Evolutionary conservation across 2,888 invertebrate genomes (phyloP).

Genomic region (Rosalia funebris): DNA sequence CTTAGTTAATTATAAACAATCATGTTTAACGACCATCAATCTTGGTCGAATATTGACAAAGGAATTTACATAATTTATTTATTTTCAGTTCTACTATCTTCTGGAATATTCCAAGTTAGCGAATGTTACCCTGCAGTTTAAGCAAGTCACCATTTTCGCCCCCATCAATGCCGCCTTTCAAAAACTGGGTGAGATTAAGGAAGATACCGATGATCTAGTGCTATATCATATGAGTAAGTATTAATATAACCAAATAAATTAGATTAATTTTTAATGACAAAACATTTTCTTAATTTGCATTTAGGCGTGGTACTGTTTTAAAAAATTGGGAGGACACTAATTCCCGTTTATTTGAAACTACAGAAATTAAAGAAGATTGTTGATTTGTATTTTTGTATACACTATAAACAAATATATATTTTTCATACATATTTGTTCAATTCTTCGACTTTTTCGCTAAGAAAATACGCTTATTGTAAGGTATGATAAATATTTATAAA

Average conservation of each 20-base stretch:
- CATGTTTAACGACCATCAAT: no score
- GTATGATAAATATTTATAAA: no score
- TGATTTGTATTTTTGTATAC: no score
- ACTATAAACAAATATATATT: no score
- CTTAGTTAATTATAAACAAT: no score
- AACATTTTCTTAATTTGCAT: no score
- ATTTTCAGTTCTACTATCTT: conserved; percentile 81
- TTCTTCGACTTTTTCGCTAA: no score
- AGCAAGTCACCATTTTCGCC: conserved; percentile 87
- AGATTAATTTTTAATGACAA: not conserved
- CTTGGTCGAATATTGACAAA: no score
- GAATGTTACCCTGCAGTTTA: conserved; percentile 76
- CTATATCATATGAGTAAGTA: conserved; percentile 86
- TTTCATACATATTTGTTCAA: no score
- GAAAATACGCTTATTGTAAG: no score
- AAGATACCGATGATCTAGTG: conserved; percentile 64
- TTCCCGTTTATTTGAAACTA: not conserved
- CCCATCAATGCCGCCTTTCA: conserved; percentile 90
- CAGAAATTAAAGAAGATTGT: no score
- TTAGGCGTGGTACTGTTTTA: not conserved
- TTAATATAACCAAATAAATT: not conserved
- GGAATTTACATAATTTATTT: conserved; percentile 44
- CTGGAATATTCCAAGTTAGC: conserved; percentile 79
- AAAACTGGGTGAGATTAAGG: conserved; percentile 65
- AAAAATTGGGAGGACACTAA: not conserved